phyloP scores from a whole-genome alignment of 2,113 vertebrate species.

The Macquaria ambigua region DNA sequence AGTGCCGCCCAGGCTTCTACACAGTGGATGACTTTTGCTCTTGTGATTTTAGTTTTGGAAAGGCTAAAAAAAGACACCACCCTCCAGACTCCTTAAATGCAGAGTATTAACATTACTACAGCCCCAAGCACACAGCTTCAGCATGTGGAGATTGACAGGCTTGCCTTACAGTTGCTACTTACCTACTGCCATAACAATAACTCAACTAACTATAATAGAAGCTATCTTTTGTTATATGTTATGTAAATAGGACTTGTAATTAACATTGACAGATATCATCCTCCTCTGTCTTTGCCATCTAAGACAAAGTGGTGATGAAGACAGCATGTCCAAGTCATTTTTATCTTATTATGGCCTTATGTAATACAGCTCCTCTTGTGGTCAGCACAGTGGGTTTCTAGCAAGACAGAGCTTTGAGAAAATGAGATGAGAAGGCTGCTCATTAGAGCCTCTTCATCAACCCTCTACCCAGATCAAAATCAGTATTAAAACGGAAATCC shows the following conservation, averaged over 20 bases:
- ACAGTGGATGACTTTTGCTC: neutral
- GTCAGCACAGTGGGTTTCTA: conserved; percentile 29
- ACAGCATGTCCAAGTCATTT: conserved; percentile 15
- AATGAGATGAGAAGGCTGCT: conserved; percentile 36
- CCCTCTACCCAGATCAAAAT: conserved; percentile 64
- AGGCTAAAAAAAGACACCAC: neutral
- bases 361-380: conserved; percentile 19
- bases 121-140: neutral
- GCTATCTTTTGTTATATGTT: neutral
- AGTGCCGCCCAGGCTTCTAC: too few species aligned
- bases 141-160: neutral
- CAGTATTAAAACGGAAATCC: conserved; percentile 68
- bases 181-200: neutral
- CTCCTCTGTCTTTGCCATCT: neutral
- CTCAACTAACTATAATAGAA: neutral
- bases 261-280: neutral
- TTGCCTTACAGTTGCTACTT: neutral
- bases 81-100: neutral
- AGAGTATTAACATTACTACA: neutral
- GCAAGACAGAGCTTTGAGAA: conserved; percentile 39
- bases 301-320: neutral
- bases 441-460: conserved; percentile 67
- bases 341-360: conserved; percentile 32
- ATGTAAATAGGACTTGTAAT: neutral
- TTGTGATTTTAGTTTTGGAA: neutral